Evolutionary conservation across 2,797 vertebrate genomes (phyloP).

Genomic region (Saxicola maurus): DNA sequence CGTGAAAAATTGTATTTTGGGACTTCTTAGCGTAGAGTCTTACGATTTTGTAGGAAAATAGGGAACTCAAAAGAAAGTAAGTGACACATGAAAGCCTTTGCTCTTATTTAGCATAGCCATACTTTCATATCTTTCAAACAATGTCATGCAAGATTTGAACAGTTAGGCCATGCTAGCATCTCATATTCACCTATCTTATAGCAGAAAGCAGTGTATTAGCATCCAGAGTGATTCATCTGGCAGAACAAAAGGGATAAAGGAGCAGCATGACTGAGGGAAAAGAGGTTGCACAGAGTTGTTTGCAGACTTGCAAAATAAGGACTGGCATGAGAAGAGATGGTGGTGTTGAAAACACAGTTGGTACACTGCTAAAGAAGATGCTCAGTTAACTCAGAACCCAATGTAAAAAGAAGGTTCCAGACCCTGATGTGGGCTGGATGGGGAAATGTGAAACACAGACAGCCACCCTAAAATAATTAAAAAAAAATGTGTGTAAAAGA

Average conservation of each 20-base stretch:
- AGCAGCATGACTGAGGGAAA: not conserved
- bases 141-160: not conserved
- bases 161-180: not conserved
- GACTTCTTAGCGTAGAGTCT: not conserved
- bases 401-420: not conserved
- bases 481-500: not conserved
- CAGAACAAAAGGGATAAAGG: not conserved
- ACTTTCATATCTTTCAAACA: not conserved
- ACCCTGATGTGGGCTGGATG: not conserved
- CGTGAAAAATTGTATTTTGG: not conserved
- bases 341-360: not conserved
- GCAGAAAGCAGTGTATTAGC: not conserved
- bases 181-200: not conserved
- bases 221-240: not conserved
- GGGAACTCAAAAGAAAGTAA: not conserved
- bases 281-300: not conserved
- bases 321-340: not conserved
- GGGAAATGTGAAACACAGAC: not conserved
- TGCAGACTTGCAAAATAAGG: not conserved
- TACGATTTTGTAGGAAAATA: not conserved
- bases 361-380: not conserved
- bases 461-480: not conserved
- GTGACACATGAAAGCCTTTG: constrained; percentile 20
- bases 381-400: rapidly evolving
- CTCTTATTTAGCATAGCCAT: not conserved